These are phyloP conservation scores for Telmatherina bonti DNA, from an alignment of 2,797 vertebrate genomes.

Conservation along the genomic window DNA sequence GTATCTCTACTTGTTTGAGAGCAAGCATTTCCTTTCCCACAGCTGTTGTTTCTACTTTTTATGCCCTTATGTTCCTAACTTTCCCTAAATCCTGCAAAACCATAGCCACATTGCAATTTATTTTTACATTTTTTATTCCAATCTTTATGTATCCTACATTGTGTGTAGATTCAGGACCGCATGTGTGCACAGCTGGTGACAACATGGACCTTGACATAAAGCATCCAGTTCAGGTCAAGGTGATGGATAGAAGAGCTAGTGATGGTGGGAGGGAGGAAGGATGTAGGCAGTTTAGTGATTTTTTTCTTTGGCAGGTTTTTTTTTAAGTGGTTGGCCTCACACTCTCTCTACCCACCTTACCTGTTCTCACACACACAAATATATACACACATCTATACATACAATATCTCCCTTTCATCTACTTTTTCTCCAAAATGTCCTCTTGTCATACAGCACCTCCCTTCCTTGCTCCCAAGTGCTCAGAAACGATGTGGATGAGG, in stretches of 20 bases:
- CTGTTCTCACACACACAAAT: constrained; percentile 10
- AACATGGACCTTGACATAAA: constrained; percentile 74
- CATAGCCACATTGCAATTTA: neutral
- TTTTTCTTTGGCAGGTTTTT: too few species aligned
- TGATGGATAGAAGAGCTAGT: constrained; percentile 61
- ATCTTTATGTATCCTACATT: constrained; percentile 32
- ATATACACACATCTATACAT: neutral
- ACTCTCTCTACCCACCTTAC: constrained; percentile 23
- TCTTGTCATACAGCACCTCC: constrained; percentile 62
- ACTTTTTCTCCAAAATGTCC: constrained; percentile 47
- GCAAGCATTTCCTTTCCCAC: constrained; percentile 37
- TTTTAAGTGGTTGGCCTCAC: constrained; percentile 65
- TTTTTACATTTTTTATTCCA: constrained; percentile 21
- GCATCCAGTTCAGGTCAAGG: constrained; percentile 72
- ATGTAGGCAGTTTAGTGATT: constrained; percentile 63
- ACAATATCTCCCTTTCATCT: constrained; percentile 34
- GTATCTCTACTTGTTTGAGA: constrained; percentile 35
- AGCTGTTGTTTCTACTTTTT: constrained; percentile 40
- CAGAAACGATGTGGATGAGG: constrained; percentile 73
- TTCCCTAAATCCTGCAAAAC: constrained; percentile 20
- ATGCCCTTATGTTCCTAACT: constrained; percentile 16
- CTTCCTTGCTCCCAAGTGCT: constrained; percentile 68
- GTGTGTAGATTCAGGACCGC: constrained; percentile 51
- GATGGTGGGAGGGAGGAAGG: constrained; percentile 56
- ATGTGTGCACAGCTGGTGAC: constrained; percentile 66